These are phyloP conservation scores for Coryphaenoides rupestris DNA, from an alignment of 2,113 vertebrate species.

Conservation along the genomic window DNA sequence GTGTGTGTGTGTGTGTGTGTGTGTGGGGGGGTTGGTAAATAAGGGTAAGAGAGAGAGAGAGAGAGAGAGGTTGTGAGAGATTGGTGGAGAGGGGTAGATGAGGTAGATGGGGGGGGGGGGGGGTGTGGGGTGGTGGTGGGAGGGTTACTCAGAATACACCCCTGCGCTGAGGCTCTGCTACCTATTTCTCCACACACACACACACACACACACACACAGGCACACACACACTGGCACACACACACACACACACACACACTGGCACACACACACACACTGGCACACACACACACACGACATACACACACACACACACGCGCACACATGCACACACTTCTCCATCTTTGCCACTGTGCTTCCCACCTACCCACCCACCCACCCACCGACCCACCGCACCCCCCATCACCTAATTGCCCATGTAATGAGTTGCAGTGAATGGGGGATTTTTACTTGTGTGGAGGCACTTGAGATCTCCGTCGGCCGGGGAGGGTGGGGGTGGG, in stretches of 20 bases:
- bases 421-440: conserved; percentile 80
- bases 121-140: conserved; percentile 58
- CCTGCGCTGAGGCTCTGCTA: conserved; percentile 57
- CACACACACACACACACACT: background rate
- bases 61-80: too few relatives aligned
- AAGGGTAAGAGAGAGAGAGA: conserved; percentile 4
- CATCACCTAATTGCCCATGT: conserved; percentile 85
- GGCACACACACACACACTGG: background rate
- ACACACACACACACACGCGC: conserved; percentile 20
- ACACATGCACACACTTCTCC: conserved; percentile 43
- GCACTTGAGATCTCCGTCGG: conserved; percentile 70
- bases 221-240: background rate
- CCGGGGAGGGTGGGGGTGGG: too few relatives aligned
- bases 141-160: conserved; percentile 53
- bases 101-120: background rate
- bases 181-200: conserved; percentile 1
- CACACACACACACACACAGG: background rate
- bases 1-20: background rate
- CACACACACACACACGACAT: conserved; percentile 21
- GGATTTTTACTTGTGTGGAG: conserved; percentile 74
- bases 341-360: conserved; percentile 34
- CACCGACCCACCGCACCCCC: conserved; percentile 42
- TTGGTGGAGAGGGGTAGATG: too few relatives aligned
- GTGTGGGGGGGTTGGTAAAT: background rate
- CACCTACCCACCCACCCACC: conserved; percentile 27